These are phyloP conservation scores for Morpho achilles DNA, from an alignment of 2,888 invertebrate species.

Conservation along the genomic window DNA sequence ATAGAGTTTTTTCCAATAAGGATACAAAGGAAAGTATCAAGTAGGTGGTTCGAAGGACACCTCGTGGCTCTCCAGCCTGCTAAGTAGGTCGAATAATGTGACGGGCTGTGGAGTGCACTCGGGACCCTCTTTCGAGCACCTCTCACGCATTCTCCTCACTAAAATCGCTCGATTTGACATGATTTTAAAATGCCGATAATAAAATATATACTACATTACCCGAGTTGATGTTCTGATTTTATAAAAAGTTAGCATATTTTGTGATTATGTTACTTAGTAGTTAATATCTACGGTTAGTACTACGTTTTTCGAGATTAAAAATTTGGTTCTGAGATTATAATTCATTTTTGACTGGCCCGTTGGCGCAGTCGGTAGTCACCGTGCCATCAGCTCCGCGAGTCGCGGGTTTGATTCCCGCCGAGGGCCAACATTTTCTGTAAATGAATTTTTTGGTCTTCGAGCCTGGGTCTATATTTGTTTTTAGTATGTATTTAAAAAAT, in stretches of 20 bases:
- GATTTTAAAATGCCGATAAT: conserved; percentile 74
- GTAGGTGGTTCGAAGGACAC: conserved; percentile 45
- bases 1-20: conserved; percentile 28
- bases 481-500: no score
- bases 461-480: no score
- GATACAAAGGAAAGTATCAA: conserved; percentile 32
- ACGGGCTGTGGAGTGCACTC: conserved; percentile 63
- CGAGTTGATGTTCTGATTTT: not conserved
- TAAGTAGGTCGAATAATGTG: conserved; percentile 78
- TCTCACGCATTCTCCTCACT: conserved; percentile 58
- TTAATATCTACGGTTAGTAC: no score
- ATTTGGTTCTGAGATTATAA: no score
- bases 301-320: no score
- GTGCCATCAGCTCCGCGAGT: no score
- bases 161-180: conserved; percentile 77
- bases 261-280: not conserved
- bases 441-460: no score
- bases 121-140: conserved; percentile 54
- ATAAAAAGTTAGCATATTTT: not conserved
- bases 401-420: no score
- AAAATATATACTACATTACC: conserved; percentile 31
- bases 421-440: no score
- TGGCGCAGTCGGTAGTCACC: no score
- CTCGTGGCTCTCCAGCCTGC: conserved; percentile 49
- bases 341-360: no score